These are phyloP conservation scores for Poecilia picta DNA, from an alignment of 2,797 vertebrate species.

Conservation along the genomic window DNA sequence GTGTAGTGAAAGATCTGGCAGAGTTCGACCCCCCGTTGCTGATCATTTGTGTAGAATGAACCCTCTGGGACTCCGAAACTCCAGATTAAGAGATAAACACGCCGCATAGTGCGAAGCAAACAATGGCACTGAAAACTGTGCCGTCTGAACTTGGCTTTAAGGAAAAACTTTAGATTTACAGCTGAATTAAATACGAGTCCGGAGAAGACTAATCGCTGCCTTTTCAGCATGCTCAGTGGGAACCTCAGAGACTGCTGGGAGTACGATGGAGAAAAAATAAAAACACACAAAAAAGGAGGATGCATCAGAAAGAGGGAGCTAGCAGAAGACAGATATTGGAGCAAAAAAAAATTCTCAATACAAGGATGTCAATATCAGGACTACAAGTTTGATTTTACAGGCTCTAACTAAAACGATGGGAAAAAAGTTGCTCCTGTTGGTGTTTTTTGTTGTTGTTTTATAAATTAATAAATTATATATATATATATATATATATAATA, in stretches of 20 bases:
- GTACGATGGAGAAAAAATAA: neutral
- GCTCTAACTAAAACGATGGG: neutral
- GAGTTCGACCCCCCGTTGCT: neutral
- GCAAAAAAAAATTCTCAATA: neutral
- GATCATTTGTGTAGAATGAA: conserved; percentile 7
- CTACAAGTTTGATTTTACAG: neutral
- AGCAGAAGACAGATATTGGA: neutral
- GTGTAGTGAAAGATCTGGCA: conserved; percentile 1
- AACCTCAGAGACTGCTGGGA: neutral
- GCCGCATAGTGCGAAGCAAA: neutral
- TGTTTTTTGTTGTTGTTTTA: neutral
- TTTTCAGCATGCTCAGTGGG: neutral
- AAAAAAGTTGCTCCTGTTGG: neutral
- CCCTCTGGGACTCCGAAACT: conserved; percentile 1
- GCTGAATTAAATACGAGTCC: neutral
- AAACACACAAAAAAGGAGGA: neutral
- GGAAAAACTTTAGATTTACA: conserved; percentile 2
- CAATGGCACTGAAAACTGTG: neutral
- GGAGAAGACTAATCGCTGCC: neutral
- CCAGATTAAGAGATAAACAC: neutral
- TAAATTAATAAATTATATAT: no score
- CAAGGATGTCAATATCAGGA: neutral
- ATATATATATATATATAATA: no score
- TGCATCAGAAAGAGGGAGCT: neutral
- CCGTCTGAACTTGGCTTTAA: neutral